Percentiles rank a stretch among this genome's conserved stretches.
Conservation (phyloP, 1,140 invertebrate genomes). For the Sarcophaga peregrina region DNA sequence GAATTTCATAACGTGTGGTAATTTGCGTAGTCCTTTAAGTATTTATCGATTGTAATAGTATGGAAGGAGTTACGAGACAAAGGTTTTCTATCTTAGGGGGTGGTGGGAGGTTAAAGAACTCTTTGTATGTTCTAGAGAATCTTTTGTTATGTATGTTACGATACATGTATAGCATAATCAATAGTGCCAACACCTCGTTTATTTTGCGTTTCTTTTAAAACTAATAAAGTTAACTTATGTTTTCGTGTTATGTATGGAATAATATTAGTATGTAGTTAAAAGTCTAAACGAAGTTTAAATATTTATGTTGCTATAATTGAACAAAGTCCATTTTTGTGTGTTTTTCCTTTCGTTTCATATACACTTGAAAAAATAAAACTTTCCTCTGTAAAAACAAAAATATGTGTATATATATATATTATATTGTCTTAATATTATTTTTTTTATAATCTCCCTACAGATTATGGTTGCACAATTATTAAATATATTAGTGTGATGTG, state of each 20-base stretch:
- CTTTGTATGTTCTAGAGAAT: conserved; percentile 10
- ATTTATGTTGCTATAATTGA: background rate
- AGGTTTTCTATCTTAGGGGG: background rate
- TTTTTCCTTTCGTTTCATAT: background rate
- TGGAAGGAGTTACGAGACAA: conserved; percentile 1
- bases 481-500: background rate
- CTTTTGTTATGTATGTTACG: background rate
- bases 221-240: background rate
- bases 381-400: too few species aligned
- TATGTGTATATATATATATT: too few species aligned
- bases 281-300: too few species aligned
- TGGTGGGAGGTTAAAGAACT: background rate
- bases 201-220: conserved; percentile 15
- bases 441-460: too few species aligned
- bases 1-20: conserved; percentile 21
- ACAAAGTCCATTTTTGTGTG: conserved; percentile 5
- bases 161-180: conserved; percentile 23
- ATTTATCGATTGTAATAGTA: background rate
- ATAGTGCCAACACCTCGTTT: conserved; percentile 41
- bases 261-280: too few species aligned
- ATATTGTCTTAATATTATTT: too few species aligned
- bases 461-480: conserved; percentile 4
- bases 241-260: background rate
- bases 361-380: too few species aligned
- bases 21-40: background rate